Evolutionary conservation across 2,113 vertebrate genomes (phyloP), one percentile per base, ranked within the genome.

Genomic region (Platichthys stellatus): DNA sequence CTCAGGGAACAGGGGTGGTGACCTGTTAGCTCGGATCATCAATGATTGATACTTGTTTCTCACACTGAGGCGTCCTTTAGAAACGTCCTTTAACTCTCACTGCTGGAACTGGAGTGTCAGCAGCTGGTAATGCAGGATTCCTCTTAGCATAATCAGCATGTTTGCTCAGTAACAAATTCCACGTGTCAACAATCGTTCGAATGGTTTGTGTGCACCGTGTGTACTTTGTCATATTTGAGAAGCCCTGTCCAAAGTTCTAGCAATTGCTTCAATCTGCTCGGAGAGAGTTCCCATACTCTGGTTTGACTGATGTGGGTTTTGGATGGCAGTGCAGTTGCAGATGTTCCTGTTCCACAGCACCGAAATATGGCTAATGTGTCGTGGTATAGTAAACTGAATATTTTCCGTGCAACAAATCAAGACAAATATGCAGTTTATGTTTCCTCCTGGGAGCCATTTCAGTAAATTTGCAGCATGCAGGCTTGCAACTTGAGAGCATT

Each of bases 21-120:
- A 68, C 57, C 71, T 28, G 43, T 76, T 23, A 4, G n/a, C 49
- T 18, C 0, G 9, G 24, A 47, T 47, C 17, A n/a, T 43, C 23
- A 11, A 1, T 64, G 14, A 82, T 81, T 45, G 28, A 82, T 57
- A 63, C 35, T 54, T 78, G 1, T 62, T 20, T 81, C 51, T 67
- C 43, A 65, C 7, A 9, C 18, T 17, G 26, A 73, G 15, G 10
- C 0, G 15, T 62, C 23, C 63, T 65, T 67, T 8, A 61, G 35
- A 54, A 31, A 54, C 56, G 2, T n/a, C 10, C 1, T 74, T 73
- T 59, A 31, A 81, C 9, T 28, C 47, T 1, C 1, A 31, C 31
- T 17, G 47, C 47, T 43, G 11, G 47, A 45, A 57, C n/a, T 10
- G 24, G 62, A 81, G 57, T 31, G 26, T 68, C 56, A 68, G 66